Conservation (phyloP, 64 coral and sea anemone species). For the Montipora foliosa region DNA sequence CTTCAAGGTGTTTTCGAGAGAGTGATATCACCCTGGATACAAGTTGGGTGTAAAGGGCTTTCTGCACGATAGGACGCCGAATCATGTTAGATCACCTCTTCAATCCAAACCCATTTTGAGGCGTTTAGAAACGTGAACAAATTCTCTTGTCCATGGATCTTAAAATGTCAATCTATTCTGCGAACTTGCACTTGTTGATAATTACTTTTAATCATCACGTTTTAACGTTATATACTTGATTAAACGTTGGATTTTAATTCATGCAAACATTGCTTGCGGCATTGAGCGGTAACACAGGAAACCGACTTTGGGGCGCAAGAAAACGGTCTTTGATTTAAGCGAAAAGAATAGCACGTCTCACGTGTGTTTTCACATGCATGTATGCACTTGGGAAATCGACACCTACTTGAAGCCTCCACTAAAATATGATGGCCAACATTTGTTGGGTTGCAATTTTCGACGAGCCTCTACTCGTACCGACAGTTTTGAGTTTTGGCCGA, state of each 20-base stretch:
- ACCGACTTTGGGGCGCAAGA: too few species aligned
- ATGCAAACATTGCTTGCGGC: conserved; percentile 33
- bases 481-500: too few species aligned
- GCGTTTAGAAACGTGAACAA: neutral
- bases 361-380: too few species aligned
- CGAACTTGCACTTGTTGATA: neutral
- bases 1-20: neutral
- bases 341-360: too few species aligned
- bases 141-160: neutral
- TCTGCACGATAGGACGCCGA: neutral
- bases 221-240: neutral
- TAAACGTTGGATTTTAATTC: neutral
- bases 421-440: too few species aligned
- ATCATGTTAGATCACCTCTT: neutral
- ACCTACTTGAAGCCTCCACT: too few species aligned
- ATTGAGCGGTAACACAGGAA: neutral
- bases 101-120: neutral
- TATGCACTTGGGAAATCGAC: too few species aligned
- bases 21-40: neutral
- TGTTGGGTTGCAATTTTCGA: too few species aligned
- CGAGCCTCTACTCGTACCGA: too few species aligned
- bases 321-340: too few species aligned
- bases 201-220: neutral
- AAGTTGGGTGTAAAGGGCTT: neutral
- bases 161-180: neutral